Evolutionary conservation across 2,113 vertebrate genomes (phyloP).

Genomic region (Smithornis capensis): DNA sequence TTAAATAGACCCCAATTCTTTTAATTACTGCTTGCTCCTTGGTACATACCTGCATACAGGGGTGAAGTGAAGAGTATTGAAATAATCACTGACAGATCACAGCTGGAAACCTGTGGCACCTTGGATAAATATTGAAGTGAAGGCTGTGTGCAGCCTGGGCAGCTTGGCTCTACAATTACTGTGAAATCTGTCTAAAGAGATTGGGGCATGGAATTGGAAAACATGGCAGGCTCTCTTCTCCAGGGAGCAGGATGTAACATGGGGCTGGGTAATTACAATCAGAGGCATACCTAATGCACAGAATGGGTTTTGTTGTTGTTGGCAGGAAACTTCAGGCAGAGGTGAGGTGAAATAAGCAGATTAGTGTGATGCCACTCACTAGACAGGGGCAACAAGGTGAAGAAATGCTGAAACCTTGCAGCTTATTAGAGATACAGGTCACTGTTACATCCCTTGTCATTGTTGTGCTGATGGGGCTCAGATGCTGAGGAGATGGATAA

Average conservation of each 20-base stretch:
- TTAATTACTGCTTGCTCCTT: slow-evolving; percentile 61
- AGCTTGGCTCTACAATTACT: not conserved
- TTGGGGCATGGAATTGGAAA: not conserved
- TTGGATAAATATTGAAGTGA: not conserved
- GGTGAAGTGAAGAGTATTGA: slow-evolving; percentile 59
- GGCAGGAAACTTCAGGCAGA: not conserved
- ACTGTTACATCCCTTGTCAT: not conserved
- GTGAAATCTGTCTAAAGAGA: slow-evolving; percentile 47
- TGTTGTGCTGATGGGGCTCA: not conserved
- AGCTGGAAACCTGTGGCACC: slow-evolving; percentile 29
- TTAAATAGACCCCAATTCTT: slow-evolving; percentile 70
- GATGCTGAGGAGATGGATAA: not conserved
- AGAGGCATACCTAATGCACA: not conserved
- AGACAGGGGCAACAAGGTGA: not conserved
- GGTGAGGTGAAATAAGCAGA: not conserved
- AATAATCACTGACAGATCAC: slow-evolving; percentile 37
- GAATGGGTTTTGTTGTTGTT: not conserved
- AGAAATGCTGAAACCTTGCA: not conserved
- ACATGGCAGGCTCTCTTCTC: not conserved
- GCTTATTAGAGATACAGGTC: not conserved
- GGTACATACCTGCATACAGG: slow-evolving; percentile 27
- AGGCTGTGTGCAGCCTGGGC: not conserved
- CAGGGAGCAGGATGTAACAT: not conserved
- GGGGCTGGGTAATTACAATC: not conserved
- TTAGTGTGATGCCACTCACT: not conserved